phyloP scores from a whole-genome alignment of 2,888 invertebrate genomes.

The Sphaeridia pumilis region DNA sequence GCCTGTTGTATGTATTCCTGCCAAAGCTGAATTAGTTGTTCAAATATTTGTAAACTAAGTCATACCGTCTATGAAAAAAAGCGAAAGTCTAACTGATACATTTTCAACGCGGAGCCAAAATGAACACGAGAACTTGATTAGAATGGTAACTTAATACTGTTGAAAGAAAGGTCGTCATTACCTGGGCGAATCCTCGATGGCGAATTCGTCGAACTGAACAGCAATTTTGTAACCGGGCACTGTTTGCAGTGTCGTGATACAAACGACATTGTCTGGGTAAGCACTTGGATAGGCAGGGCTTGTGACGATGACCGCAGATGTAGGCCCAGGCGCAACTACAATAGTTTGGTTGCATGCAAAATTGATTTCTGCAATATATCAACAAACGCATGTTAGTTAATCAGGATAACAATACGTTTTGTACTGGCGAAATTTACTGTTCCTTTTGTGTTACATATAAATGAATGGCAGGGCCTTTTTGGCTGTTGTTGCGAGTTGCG shows the following conservation, averaged over 20 bases:
- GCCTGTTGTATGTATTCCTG: too few relatives aligned
- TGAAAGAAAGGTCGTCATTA: slow-evolving; percentile 37
- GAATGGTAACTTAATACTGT: not conserved
- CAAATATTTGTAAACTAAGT: too few relatives aligned
- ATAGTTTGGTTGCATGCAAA: slow-evolving; percentile 55
- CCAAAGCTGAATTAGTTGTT: too few relatives aligned
- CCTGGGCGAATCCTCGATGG: slow-evolving; percentile 65
- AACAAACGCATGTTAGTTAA: too few relatives aligned
- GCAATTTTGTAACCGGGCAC: slow-evolving; percentile 57
- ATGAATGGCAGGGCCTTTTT: too few relatives aligned
- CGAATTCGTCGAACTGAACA: slow-evolving; percentile 62
- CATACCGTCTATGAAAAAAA: too few relatives aligned
- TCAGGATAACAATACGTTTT: too few relatives aligned
- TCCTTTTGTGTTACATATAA: too few relatives aligned
- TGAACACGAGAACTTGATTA: not conserved
- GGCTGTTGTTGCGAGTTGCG: too few relatives aligned
- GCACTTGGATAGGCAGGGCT: slow-evolving; percentile 69
- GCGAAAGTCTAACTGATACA: too few relatives aligned
- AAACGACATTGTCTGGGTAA: slow-evolving; percentile 64
- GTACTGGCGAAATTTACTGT: too few relatives aligned
- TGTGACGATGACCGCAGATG: slow-evolving; percentile 53
- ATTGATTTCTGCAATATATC: slow-evolving; percentile 22
- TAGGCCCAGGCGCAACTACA: slow-evolving; percentile 50
- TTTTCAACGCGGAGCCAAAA: too few relatives aligned
- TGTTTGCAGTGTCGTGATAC: slow-evolving; percentile 57